phyloP scores from a whole-genome alignment of 2,797 vertebrate species.

The Coccyzus lansbergi region DNA sequence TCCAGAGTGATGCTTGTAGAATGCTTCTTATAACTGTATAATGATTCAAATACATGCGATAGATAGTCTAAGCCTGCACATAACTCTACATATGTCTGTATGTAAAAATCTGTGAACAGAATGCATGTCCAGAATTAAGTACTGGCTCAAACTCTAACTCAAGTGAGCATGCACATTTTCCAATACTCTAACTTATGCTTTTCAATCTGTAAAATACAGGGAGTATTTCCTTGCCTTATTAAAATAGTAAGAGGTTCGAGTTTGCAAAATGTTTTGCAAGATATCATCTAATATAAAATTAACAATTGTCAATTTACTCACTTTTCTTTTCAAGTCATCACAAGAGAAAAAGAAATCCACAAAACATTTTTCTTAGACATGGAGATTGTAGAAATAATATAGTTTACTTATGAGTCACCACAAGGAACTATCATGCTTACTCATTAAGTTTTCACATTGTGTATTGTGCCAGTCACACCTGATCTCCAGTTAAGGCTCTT shows the following conservation, averaged over 20 bases:
- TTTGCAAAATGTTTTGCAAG: not conserved
- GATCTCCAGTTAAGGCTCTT: not conserved
- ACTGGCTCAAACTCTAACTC: not conserved
- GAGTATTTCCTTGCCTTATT: not conserved
- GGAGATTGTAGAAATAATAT: not conserved
- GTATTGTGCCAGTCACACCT: not conserved
- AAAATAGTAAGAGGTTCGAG: not conserved
- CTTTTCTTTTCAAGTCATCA: not conserved
- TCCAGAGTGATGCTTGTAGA: not conserved
- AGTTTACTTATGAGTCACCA: not conserved
- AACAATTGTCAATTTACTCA: not conserved
- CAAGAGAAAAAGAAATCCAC: not conserved
- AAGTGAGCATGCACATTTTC: not conserved
- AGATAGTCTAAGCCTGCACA: not conserved
- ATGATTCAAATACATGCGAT: not conserved
- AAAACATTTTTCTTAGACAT: not conserved
- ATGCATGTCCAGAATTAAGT: not conserved
- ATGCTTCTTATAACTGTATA: not conserved
- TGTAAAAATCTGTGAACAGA: not conserved
- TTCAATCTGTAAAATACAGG: not conserved
- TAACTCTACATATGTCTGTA: not conserved
- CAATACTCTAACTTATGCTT: not conserved
- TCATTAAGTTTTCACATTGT: not conserved
- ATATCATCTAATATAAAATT: not conserved
- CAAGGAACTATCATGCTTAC: not conserved